Evolutionary conservation across 2,113 vertebrate genomes (phyloP).

Genomic region (Muscicapa adusta): DNA sequence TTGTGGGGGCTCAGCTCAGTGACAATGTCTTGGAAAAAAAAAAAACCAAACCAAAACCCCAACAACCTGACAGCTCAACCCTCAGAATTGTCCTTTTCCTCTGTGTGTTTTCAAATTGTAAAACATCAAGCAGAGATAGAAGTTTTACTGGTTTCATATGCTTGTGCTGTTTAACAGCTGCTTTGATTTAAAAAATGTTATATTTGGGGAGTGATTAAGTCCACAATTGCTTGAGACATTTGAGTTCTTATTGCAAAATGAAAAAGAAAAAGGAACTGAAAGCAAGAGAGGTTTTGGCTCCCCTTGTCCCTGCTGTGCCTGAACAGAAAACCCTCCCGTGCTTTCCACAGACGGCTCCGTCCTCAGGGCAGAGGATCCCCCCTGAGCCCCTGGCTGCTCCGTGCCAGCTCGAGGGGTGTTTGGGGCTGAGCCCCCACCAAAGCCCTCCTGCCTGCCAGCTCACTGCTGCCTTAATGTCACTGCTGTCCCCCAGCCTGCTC

Average conservation of each 20-base stretch:
- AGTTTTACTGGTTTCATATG: slow-evolving; percentile 53
- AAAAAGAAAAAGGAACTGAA: slow-evolving; percentile 26
- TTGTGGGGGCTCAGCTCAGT: not conserved
- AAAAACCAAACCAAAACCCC: not conserved
- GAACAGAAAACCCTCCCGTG: not conserved
- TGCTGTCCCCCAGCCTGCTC: not conserved
- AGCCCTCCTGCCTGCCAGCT: not conserved
- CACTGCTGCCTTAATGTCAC: not conserved
- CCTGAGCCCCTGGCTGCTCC: not conserved
- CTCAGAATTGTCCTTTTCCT: slow-evolving; percentile 23
- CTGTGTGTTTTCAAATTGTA: slow-evolving; percentile 47
- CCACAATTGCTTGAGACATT: slow-evolving; percentile 47
- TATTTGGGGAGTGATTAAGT: slow-evolving; percentile 42
- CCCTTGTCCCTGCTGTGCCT: not conserved
- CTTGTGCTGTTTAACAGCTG: slow-evolving; percentile 29
- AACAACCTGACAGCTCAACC: not conserved
- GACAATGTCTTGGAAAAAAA: not conserved
- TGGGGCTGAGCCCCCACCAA: not conserved
- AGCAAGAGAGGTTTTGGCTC: slow-evolving; percentile 23
- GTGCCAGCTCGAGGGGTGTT: not conserved
- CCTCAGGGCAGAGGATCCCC: not conserved
- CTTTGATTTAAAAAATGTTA: slow-evolving; percentile 49
- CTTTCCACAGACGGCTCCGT: not conserved
- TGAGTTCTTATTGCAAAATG: slow-evolving; percentile 29
- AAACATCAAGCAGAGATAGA: slow-evolving; percentile 43